These are phyloP conservation scores for Dolichopus griseipennis DNA, from an alignment of 2,888 invertebrate species.

Conservation along the genomic window DNA sequence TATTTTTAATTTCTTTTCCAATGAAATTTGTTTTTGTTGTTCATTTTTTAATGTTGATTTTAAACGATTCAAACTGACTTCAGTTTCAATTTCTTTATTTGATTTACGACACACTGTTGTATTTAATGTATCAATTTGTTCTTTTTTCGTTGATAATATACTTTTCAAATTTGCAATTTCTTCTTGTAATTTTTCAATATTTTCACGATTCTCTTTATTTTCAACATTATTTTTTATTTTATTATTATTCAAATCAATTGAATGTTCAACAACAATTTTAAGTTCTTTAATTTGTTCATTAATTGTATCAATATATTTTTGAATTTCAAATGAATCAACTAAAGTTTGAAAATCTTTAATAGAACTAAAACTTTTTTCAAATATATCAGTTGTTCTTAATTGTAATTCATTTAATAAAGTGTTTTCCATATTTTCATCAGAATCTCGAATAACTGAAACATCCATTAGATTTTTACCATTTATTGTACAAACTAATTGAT, in stretches of 20 bases:
- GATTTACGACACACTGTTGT: slow-evolving; percentile 85
- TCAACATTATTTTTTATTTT: slow-evolving; percentile 26
- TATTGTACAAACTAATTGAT: slow-evolving; percentile 95
- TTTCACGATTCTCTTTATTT: slow-evolving; percentile 68
- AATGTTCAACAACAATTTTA: slow-evolving; percentile 77
- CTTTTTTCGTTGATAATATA: slow-evolving; percentile 88
- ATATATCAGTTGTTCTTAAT: slow-evolving; percentile 42
- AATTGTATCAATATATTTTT: slow-evolving; percentile 81
- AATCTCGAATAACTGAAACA: slow-evolving; percentile 74
- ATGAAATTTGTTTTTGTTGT: slow-evolving; percentile 47
- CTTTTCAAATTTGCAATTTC: slow-evolving; percentile 92
- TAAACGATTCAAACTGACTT: slow-evolving; percentile 92
- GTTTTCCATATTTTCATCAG: slow-evolving; percentile 41
- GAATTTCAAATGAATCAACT: slow-evolving; percentile 74
- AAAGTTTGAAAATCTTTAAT: slow-evolving; percentile 64
- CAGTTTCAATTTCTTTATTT: slow-evolving; percentile 92
- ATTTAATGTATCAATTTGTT: slow-evolving; percentile 94
- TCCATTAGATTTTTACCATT: slow-evolving; percentile 93
- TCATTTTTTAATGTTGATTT: slow-evolving; percentile 99
- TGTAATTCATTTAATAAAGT: slow-evolving; percentile 43
- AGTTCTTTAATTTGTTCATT: slow-evolving; percentile 89
- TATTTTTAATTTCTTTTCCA: no score
- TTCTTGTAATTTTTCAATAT: slow-evolving; percentile 84
- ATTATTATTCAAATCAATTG: slow-evolving; percentile 64
- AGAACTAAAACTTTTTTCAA: slow-evolving; percentile 40